These are phyloP conservation scores for Corvus cornix DNA, from an alignment of 2,113 vertebrate species.

Conservation along the genomic window DNA sequence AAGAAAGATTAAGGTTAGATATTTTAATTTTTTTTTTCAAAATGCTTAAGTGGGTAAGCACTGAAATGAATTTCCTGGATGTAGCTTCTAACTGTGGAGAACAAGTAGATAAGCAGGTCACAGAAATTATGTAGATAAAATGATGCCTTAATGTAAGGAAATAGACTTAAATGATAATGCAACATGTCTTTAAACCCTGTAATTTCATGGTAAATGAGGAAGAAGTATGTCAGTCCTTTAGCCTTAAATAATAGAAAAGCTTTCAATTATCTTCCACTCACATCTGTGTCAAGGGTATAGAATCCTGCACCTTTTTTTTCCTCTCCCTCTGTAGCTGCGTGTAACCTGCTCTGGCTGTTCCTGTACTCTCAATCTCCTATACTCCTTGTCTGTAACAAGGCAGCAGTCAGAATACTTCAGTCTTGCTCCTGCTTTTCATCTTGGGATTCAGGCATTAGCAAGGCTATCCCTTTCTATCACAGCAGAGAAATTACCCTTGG, in stretches of 20 bases:
- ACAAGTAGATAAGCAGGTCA: neutral
- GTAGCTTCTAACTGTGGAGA: neutral
- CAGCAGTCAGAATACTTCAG: neutral
- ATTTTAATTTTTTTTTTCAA: neutral
- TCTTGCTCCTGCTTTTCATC: neutral
- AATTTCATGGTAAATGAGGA: neutral
- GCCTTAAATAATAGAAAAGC: neutral
- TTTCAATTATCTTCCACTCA: neutral
- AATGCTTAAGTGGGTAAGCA: neutral
- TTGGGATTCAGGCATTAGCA: neutral
- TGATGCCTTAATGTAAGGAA: neutral
- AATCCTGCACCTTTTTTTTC: neutral
- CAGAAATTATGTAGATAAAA: neutral
- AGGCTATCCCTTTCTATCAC: neutral
- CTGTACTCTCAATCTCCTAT: rapidly evolving
- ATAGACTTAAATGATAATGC: neutral
- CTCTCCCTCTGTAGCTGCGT: neutral
- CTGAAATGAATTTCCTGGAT: neutral
- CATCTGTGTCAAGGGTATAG: neutral
- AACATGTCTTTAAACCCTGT: neutral
- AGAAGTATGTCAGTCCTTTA: neutral
- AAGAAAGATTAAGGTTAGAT: neutral
- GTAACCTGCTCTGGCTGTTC: neutral
- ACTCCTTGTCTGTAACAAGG: neutral
- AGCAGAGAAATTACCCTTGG: neutral